phyloP scores from a whole-genome alignment of 1,140 invertebrate species.

The Sarcophaga bullata region DNA sequence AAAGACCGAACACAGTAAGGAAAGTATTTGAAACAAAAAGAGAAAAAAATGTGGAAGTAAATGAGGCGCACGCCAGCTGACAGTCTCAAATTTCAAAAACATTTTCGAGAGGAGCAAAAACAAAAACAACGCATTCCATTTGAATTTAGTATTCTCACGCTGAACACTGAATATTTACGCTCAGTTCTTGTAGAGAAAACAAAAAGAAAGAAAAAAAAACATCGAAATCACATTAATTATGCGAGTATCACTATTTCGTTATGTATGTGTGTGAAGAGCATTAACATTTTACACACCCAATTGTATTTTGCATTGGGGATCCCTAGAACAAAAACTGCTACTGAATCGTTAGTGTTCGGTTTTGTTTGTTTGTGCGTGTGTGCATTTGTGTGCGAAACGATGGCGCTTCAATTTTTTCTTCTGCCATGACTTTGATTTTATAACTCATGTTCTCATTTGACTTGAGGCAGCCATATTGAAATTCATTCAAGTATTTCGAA shows the following conservation, averaged over 20 bases:
- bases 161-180: no score
- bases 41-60: conserved; percentile 35
- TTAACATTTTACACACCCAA: no score
- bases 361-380: conserved; percentile 14
- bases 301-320: conserved; percentile 10
- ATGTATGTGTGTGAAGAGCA: no score
- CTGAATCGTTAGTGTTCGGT: background rate
- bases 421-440: background rate
- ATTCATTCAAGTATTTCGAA: conserved; percentile 65
- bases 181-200: no score
- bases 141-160: background rate
- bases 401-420: conserved; percentile 25
- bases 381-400: conserved; percentile 24
- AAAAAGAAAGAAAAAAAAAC: no score
- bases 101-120: conserved; percentile 47
- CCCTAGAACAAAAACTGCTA: conserved; percentile 28
- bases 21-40: background rate
- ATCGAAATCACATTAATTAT: no score
- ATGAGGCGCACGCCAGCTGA: conserved; percentile 34
- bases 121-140: background rate
- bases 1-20: background rate
- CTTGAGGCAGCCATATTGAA: conserved; percentile 63
- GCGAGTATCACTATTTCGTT: no score
- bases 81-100: conserved; percentile 42
- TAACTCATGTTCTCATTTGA: conserved; percentile 11